Evolutionary conservation across 1,140 invertebrate species (phyloP).

Genomic region (Acromyrmex heyeri): DNA sequence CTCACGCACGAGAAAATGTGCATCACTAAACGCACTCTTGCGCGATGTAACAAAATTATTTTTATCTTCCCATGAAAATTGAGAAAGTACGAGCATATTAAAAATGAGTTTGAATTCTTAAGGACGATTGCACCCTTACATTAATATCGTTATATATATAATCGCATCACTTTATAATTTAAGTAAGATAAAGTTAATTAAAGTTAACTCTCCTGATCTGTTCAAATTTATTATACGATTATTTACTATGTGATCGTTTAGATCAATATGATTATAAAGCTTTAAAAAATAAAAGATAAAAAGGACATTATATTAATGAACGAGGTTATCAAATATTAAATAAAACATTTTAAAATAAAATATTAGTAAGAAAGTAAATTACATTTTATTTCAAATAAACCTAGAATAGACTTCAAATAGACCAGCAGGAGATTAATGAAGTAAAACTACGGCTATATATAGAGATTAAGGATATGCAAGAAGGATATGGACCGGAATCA

Average conservation of each 20-base stretch:
- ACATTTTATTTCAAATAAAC: too few species aligned
- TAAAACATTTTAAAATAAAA: too few species aligned
- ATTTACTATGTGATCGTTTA: too few species aligned
- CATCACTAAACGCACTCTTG: background rate
- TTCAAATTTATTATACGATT: too few species aligned
- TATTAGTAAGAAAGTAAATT: too few species aligned
- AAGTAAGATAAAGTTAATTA: background rate
- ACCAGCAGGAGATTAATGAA: background rate
- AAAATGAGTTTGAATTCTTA: background rate
- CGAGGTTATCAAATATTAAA: too few species aligned
- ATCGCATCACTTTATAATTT: background rate
- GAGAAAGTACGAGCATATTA: background rate
- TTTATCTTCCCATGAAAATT: background rate
- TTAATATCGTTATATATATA: background rate
- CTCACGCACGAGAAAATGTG: constrained; percentile 42
- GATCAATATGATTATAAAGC: too few species aligned
- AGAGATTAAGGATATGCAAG: background rate
- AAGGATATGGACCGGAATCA: background rate
- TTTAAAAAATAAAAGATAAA: too few species aligned
- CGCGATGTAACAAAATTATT: background rate
- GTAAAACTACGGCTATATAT: background rate
- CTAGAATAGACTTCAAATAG: too few species aligned
- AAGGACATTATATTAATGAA: too few species aligned
- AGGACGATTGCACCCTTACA: background rate
- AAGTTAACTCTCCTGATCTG: too few species aligned